Evolutionary conservation across 2,113 vertebrate species (phyloP), one percentile per base, ranked within the genome.

Genomic region (Hydropotes inermis): DNA sequence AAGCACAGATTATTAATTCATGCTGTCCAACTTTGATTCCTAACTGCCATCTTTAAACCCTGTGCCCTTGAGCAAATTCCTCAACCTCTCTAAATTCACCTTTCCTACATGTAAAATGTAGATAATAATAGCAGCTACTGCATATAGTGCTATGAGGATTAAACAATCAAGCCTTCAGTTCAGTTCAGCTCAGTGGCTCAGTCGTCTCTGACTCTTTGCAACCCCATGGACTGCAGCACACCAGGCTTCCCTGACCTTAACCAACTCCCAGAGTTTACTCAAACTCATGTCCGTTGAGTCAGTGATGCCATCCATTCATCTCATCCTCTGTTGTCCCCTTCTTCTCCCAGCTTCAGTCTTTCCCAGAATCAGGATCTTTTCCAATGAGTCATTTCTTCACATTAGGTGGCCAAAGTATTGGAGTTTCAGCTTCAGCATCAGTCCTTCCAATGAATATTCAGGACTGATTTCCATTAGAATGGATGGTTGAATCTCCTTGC

Each of bases 291-390:
- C 67, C 10, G 0, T 74, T 74, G n/a, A 70, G 67, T 39, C 0
- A 2, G n/a, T 74, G n/a, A 23, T 74, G 19, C 67, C 67, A 39
- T 39, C 67, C 2, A 74, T 39, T 39, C 36, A 74, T 74, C n/a
- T 74, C 67, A 74, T 39, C 67, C 67, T 74, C 19, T 74, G 21
- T 39, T 3, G 21, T 74, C 67, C 67, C 11, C 21, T 74, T 74
- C 36, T 39, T 21, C 5, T 39, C 67, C 2, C 0, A 0, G 19
- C n/a, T 39, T 74, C 67, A 39, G 1, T 74, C 67, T 74, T 74
- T 74, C 21, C 36, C 36, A 74, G 36, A 12, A 74, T 74, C n/a
- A 74, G 67, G 10, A 10, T 39, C 19, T 23, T 39, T 74, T 74
- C 36, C n/a, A 70, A 0, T 70, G 19, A 39, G 67, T 70, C 19